These are phyloP conservation scores for Podotricha telesiphe DNA, from an alignment of 2,888 invertebrate species.

Conservation along the genomic window DNA sequence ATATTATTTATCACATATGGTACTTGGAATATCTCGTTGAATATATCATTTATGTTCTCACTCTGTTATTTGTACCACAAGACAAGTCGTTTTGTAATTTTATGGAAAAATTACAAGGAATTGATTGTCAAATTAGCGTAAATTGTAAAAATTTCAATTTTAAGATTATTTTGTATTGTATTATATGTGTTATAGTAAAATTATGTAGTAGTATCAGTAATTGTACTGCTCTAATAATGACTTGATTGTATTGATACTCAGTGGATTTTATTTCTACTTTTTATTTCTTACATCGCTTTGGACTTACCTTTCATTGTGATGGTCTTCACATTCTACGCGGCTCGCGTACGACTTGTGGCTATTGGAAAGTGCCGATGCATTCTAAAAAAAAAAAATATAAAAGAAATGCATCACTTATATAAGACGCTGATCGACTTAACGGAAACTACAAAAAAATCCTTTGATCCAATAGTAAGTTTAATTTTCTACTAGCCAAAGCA, in stretches of 20 bases:
- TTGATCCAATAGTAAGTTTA: constrained; percentile 31
- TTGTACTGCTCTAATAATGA: background rate
- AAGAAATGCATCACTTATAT: constrained; percentile 20
- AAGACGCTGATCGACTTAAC: constrained; percentile 2
- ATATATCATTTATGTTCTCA: background rate
- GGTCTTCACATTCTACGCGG: constrained; percentile 15
- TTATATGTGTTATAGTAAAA: background rate
- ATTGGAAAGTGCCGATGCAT: constrained; percentile 21
- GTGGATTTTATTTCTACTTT: background rate
- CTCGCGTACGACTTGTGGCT: constrained; percentile 6
- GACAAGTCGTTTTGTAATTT: background rate
- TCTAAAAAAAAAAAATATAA: background rate
- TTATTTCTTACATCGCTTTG: constrained; percentile 5
- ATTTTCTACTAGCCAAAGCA: background rate
- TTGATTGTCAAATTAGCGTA: background rate
- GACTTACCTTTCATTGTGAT: constrained; percentile 18
- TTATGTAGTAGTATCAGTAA: background rate
- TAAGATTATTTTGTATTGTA: background rate
- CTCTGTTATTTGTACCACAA: background rate
- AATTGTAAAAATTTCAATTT: background rate
- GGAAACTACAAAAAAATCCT: constrained; percentile 20
- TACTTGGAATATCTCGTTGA: constrained; percentile 2
- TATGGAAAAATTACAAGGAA: constrained; percentile 7
- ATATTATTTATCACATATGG: background rate
- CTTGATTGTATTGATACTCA: background rate